Base-by-base conservation (phyloP, 2,888 invertebrate species). In the Reticulitermes lucifugus region DNA sequence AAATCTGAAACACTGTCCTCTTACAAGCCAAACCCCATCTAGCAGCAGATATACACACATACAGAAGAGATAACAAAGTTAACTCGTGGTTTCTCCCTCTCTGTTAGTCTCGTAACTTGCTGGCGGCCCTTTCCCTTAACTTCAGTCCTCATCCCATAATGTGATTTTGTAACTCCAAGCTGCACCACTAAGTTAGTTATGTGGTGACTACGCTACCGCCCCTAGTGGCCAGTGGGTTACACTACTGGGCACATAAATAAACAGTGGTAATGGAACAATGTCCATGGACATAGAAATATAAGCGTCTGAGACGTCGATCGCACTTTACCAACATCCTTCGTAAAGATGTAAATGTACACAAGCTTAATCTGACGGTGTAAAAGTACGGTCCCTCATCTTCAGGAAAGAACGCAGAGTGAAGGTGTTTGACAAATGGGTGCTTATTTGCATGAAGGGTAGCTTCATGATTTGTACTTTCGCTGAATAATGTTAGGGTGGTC, bases 71-170 rank as follows among this genome's bases (percentile, higher is more conserved):
- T 46, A 81, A 81, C 46, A 43, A 70, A 41, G 81, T 81, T 81
- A 81, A 43, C 70, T 81, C 81, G 81, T 81, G 81, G 81, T 81
- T 81, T 55, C 46, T 55, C 43, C 35, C n/a, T 65, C 81, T 51
- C 51, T 46, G 21, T 51, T 41, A 18, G n/a, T 22, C 75, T 75
- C 29, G 81, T 3, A 43, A 43, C 43, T 77, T 18, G 81, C 18
- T 43, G 65, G 70, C 22, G 65, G 81, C 43, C 41, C 29, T 65
- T 65, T 43, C 65, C 65, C 81, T n/a, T 65, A 81, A 81, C 60
- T 81, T 81, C 60, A 22, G 65, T 75, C 18, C 65, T 22, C 65
- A 65, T 41, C 65, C 41, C 25, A 41, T 81, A 81, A 81, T 81
- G 81, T 81, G 81, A 81, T 81, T 81, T 70, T 22, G 43, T 43